Conservation (phyloP, 2,113 vertebrate genomes). For the Ellobius talpinus region DNA sequence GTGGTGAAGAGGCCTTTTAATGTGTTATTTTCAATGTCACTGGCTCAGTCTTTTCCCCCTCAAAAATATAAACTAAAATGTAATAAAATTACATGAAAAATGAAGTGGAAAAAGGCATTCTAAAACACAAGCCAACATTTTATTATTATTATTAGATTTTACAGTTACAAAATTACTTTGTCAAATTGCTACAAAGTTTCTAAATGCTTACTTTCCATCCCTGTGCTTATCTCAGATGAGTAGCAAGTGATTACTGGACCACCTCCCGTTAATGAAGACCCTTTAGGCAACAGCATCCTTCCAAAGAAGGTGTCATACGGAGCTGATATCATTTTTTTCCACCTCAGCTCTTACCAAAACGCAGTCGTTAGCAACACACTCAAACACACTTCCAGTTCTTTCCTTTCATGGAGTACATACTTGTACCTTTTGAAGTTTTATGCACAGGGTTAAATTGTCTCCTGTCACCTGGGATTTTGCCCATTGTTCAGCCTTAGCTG, state of each 20-base stretch:
- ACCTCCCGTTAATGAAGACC: background rate
- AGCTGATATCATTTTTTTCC: background rate
- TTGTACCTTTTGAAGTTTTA: conserved; percentile 1
- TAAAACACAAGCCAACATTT: background rate
- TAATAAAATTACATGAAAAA: conserved; percentile 40
- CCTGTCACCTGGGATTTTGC: background rate
- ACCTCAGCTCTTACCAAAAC: background rate
- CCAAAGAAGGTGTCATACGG: background rate
- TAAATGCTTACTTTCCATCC: conserved; percentile 15
- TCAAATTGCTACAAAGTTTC: background rate
- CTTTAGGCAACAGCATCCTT: background rate
- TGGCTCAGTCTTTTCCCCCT: background rate
- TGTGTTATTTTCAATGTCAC: conserved; percentile 28
- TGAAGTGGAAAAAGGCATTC: background rate
- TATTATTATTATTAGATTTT: conserved; percentile 61
- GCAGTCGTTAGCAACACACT: background rate
- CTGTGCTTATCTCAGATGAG: background rate
- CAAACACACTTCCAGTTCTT: background rate
- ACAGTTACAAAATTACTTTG: background rate
- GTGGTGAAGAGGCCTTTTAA: background rate
- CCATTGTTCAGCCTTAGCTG: background rate
- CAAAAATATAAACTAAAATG: conserved; percentile 23
- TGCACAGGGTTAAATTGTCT: background rate
- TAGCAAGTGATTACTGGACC: background rate
- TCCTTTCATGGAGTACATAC: background rate